Evolutionary conservation across 2,797 vertebrate genomes (phyloP).

Genomic region (Pseudocheirus occidentalis): DNA sequence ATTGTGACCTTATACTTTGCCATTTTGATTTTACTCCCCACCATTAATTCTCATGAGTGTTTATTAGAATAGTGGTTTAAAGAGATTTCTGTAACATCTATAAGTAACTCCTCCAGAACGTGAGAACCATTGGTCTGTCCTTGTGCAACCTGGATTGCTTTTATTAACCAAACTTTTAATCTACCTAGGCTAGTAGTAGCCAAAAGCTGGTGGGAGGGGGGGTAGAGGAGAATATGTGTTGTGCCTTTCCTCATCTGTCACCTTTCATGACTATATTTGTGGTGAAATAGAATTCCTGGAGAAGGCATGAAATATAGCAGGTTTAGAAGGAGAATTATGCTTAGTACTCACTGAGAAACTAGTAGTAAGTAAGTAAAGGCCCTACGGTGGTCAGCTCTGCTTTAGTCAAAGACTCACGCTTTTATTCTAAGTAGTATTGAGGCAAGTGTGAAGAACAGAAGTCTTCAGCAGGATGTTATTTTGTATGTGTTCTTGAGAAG

Average conservation of each 20-base stretch:
- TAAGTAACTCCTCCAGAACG: neutral
- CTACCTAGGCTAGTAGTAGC: neutral
- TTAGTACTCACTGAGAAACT: neutral
- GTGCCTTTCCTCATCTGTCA: neutral
- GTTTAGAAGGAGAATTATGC: neutral
- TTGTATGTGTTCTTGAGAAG: slow-evolving; percentile 20
- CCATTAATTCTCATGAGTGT: neutral
- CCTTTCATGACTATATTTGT: neutral
- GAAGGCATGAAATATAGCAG: neutral
- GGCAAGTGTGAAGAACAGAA: slow-evolving; percentile 21
- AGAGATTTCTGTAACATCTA: neutral
- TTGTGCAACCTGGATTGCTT: neutral
- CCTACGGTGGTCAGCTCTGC: neutral
- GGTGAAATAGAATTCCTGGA: slow-evolving; percentile 11
- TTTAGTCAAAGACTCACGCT: neutral
- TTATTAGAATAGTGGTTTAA: neutral
- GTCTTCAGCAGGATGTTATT: slow-evolving; percentile 32
- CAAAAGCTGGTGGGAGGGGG: neutral
- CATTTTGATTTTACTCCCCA: neutral
- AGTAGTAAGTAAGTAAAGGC: neutral
- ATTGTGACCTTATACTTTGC: neutral
- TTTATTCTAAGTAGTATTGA: neutral
- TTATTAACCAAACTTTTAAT: neutral
- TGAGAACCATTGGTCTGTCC: neutral
- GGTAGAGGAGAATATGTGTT: neutral